phyloP scores from a whole-genome alignment of 2,797 vertebrate genomes.

The Neomorphus geoffroyi region DNA sequence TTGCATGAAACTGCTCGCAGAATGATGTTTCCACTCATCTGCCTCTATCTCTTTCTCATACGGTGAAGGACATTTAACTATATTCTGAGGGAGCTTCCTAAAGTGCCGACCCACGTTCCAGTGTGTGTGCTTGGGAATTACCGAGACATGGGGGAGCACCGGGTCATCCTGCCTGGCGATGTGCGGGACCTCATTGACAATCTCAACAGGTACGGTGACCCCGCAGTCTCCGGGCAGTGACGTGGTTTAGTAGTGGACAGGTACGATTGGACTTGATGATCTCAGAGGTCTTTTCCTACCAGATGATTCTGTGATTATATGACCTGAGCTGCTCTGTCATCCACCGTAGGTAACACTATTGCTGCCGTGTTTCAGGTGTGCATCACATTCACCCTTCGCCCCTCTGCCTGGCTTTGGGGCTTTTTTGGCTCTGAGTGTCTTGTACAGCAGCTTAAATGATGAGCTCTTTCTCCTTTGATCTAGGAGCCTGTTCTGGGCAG shows the following conservation, averaged over 20 bases:
- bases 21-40: not conserved
- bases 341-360: rapidly evolving
- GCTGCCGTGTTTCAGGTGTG: not conserved
- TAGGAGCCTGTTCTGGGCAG: not conserved
- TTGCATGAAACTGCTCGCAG: not conserved
- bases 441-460: rapidly evolving
- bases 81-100: slow-evolving; percentile 93
- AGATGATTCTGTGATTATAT: too few relatives aligned
- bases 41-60: not conserved
- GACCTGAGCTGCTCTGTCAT: not conserved
- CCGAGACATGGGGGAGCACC: slow-evolving; percentile 97
- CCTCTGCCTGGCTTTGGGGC: not conserved
- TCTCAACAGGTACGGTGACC: slow-evolving; percentile 85
- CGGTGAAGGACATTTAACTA: slow-evolving; percentile 93
- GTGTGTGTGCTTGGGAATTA: slow-evolving; percentile 97
- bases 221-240: rapidly evolving
- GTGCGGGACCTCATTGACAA: slow-evolving; percentile 89
- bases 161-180: slow-evolving; percentile 91
- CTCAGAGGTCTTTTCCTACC: too few relatives aligned
- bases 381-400: rapidly evolving
- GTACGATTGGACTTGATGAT: too few relatives aligned
- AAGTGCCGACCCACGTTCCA: slow-evolving; percentile 93
- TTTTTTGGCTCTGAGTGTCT: not conserved
- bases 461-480: not conserved
- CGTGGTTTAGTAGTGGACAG: too few relatives aligned